Evolutionary conservation across 2,888 invertebrate species (phyloP), one percentile per base, ranked within the genome.

Genomic region (Holacanthella duospinosa): DNA sequence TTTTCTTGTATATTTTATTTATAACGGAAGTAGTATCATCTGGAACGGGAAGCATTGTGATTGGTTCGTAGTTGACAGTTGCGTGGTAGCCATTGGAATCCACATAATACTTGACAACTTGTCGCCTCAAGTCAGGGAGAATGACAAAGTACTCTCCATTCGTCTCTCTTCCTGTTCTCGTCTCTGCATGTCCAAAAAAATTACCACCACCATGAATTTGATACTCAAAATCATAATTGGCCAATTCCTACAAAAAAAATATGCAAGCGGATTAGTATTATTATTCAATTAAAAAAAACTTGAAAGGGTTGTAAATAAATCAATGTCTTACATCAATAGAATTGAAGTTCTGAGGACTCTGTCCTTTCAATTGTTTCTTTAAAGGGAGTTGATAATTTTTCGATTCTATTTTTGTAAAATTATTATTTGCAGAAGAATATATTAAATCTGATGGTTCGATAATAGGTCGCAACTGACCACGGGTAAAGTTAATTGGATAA

Each of bases 151-250:
- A 70, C 26, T 60, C 62, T 56, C 70, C 70, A 43, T 62, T 61
- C 2, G 68, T 64, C 2, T 61, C 60, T 24, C 55, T 36, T 25
- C 65, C 67, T 21, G 54, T 27, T 43, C 70, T 43, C 3, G 68
- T 62, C 44, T 70, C 70, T 19, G 64, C 53, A 55, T 70, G 70
- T 16, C 70, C 70, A 59, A 63, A 68, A 12, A 44, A 60, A 59
- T 68, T 68, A 27, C 68, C 68, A 25, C 68, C 70, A 4, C 70
- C 70, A 53, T 64, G 66, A 19, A 70, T 64, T 64, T 68, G 63
- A 54, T 70, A 70, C 21, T 64, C 62, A 55, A 70, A 70, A 29
- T 70, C 70, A 58, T 70, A 70, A 36, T 70, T 70, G n/a, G 36
- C 36, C 36, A 36, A 36, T 16, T 16, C 36, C 36, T 36, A 16